Conservation (phyloP, 1,140 invertebrate species). For the Hycleus cichorii region DNA sequence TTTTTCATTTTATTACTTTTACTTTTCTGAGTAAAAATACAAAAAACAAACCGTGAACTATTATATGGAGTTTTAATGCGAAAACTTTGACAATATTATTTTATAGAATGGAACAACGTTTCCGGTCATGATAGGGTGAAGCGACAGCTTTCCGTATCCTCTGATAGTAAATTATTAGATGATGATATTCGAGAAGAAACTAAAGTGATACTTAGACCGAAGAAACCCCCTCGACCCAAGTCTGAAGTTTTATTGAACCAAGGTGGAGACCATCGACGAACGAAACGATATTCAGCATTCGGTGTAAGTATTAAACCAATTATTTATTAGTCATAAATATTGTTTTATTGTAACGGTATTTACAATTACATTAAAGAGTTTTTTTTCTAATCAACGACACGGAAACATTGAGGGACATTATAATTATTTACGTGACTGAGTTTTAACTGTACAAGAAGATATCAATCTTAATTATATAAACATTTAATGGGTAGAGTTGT, state of each 20-base stretch:
- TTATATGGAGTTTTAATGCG: too few species aligned
- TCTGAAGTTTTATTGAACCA: conserved; percentile 77
- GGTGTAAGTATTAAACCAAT: conserved; percentile 58
- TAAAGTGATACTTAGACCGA: conserved; percentile 76
- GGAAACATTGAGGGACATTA: too few species aligned
- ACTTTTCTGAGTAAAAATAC: too few species aligned
- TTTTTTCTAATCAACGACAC: too few species aligned
- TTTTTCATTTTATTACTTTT: too few species aligned
- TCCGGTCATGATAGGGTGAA: conserved; percentile 71
- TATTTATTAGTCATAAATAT: not conserved
- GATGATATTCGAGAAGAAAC: conserved; percentile 77
- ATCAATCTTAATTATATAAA: too few species aligned
- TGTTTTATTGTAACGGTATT: too few species aligned
- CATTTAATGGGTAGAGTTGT: too few species aligned
- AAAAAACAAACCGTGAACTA: too few species aligned
- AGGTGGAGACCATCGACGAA: conserved; percentile 59
- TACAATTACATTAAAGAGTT: too few species aligned
- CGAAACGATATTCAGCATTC: conserved; percentile 85
- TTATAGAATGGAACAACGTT: conserved; percentile 69
- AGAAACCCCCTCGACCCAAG: conserved; percentile 81
- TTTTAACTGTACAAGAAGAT: too few species aligned
- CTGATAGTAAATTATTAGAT: conserved; percentile 82
- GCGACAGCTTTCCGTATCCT: conserved; percentile 80
- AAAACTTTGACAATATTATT: conserved; percentile 22
- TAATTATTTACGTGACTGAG: too few species aligned